These are phyloP conservation scores for Pogonocichla stellata DNA, from an alignment of 2,113 vertebrate species.

Conservation along the genomic window DNA sequence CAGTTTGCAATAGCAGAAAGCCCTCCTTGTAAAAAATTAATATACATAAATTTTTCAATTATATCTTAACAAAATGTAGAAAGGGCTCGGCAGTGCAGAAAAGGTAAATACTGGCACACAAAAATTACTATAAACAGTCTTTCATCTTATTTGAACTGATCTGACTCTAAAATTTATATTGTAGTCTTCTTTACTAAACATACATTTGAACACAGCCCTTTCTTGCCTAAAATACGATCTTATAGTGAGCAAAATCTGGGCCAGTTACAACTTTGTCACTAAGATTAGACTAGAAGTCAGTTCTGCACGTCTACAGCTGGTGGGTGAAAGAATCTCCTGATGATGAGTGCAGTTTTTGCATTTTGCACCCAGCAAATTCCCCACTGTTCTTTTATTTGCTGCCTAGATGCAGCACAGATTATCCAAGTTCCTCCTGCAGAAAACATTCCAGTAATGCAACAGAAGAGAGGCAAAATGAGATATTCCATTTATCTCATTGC, in stretches of 20 bases:
- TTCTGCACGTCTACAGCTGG: fast-evolving
- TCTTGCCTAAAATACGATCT: background rate
- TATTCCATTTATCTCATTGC: background rate
- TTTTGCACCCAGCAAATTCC: background rate
- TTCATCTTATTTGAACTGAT: background rate
- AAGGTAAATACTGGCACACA: background rate
- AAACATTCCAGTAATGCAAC: background rate
- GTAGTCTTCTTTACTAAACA: background rate
- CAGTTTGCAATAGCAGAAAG: background rate
- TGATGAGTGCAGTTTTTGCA: background rate
- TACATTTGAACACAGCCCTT: background rate
- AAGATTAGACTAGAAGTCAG: background rate
- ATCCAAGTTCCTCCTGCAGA: background rate
- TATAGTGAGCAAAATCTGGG: background rate
- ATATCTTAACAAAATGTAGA: background rate
- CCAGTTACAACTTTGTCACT: background rate
- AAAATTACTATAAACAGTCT: background rate
- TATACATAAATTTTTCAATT: background rate
- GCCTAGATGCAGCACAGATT: background rate
- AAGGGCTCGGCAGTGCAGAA: background rate
- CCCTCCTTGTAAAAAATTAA: background rate
- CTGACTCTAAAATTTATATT: background rate
- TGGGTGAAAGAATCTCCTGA: background rate
- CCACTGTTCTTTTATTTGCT: background rate
- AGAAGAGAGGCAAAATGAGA: background rate